phyloP scores from a whole-genome alignment of 2,113 vertebrate species.

The Dissostichus mawsoni region DNA sequence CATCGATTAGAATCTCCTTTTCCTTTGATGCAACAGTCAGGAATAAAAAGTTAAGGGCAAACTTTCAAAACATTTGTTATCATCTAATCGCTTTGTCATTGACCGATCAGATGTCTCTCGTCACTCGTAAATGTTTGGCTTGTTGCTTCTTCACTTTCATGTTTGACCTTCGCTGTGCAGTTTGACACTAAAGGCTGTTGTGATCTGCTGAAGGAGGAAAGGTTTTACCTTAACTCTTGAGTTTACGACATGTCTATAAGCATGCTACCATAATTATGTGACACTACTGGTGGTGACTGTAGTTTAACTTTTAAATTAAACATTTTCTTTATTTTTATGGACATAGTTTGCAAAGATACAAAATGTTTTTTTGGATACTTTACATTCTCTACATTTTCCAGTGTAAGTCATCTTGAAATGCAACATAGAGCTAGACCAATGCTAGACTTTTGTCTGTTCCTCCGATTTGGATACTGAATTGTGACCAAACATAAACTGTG shows the following conservation, averaged over 20 bases:
- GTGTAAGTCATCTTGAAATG: neutral
- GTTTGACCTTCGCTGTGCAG: constrained; percentile 5
- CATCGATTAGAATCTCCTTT: neutral
- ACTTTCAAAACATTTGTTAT: neutral
- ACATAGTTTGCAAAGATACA: no score
- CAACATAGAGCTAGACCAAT: neutral
- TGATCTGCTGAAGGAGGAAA: neutral
- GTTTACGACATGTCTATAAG: neutral
- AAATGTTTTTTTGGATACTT: neutral
- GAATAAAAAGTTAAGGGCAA: no score
- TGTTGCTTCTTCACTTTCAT: neutral
- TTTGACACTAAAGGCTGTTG: neutral
- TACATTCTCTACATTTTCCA: neutral
- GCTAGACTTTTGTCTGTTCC: neutral
- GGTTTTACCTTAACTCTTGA: neutral
- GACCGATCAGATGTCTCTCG: neutral
- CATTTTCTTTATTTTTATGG: no score
- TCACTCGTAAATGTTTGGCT: neutral
- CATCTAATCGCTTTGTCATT: constrained; percentile 2
- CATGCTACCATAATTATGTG: neutral
- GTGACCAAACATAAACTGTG: no score
- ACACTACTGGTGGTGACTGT: no score
- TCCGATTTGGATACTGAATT: no score
- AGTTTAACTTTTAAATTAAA: no score
- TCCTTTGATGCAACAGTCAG: neutral